Base-by-base conservation (phyloP, 2,113 vertebrate species). In the Xiphorhynchus elegans region DNA sequence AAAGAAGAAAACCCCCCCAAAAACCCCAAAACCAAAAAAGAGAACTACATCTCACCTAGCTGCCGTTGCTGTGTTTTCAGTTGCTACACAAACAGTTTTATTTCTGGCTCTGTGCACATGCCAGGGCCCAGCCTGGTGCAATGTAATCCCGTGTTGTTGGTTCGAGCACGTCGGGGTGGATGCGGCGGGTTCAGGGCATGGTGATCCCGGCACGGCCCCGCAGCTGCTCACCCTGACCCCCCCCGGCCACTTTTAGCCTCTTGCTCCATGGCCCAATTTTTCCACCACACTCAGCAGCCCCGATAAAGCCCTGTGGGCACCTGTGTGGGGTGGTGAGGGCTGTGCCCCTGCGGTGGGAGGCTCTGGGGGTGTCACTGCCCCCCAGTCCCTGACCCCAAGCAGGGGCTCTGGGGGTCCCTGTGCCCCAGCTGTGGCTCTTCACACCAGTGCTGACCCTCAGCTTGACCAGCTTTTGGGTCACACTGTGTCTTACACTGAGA, bases 71-170 rank as follows among this genome's bases (percentile, higher is more conserved):
- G 56, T 95, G 97, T 90, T 68, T 6, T 10, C 87, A 87, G 98
- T 98, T 98, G 96, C 98, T 97, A 98, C 94, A 91, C 96, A 98
- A 98, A 97, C 96, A 97, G 84, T 31, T 91, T 98, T 98, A 98
- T 98, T 98, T 97, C 96, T 96, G 97, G 96, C 93, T 6, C 17
- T 3, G 25, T 1, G 85, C 4, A 10, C 90, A 3, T 97, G 97
- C 97, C 97, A 69, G 90, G 26, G 16, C 87, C 58, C 67, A 52
- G 94, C 73, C 88, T 6, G 50, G 64, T 91, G 97, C 93, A 55
- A 77, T 23, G 91, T 39, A 76, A 95, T 33, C 96, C 66, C 12
- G 3, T 64, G 64, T 64, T 39, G 28, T 9, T 7, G 84, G 60
- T 62, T 62, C 13, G 13, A 68, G 91, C 88, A 13, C 62, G 53